These are phyloP conservation scores for Monochamus saltuarius DNA, from an alignment of 1,140 invertebrate genomes.

Conservation along the genomic window DNA sequence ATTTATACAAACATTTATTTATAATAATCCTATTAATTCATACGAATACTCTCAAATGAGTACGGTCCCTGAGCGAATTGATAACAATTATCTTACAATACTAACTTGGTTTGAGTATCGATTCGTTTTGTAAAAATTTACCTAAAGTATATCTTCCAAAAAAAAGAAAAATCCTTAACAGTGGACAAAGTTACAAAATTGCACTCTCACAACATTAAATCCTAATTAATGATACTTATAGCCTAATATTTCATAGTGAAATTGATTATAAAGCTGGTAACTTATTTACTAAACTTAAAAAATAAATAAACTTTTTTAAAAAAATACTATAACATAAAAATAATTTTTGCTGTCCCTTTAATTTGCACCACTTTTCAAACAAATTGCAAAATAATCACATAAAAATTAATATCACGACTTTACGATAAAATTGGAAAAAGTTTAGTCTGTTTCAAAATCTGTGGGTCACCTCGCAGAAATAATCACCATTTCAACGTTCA, in stretches of 20 bases:
- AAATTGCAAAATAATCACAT: slow-evolving; percentile 22
- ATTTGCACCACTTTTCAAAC: slow-evolving; percentile 14
- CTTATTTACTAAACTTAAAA: slow-evolving; percentile 25
- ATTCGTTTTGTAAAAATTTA: slow-evolving; percentile 18
- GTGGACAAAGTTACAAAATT: slow-evolving; percentile 24
- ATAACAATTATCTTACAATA: slow-evolving; percentile 35
- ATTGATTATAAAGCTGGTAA: slow-evolving; percentile 36
- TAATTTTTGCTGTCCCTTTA: neutral
- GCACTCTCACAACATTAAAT: slow-evolving; percentile 28
- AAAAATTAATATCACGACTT: slow-evolving; percentile 27
- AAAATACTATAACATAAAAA: slow-evolving; percentile 16
- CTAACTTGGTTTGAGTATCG: slow-evolving; percentile 29
- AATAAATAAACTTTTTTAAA: slow-evolving; percentile 25
- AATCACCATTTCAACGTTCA: slow-evolving; percentile 67
- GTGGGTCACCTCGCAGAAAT: slow-evolving; percentile 60
- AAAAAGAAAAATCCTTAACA: neutral
- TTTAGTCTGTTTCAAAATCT: neutral
- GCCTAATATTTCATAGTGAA: slow-evolving; percentile 28
- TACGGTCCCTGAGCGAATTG: slow-evolving; percentile 41
- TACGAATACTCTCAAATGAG: slow-evolving; percentile 17
- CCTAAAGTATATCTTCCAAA: neutral
- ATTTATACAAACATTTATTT: slow-evolving; percentile 18
- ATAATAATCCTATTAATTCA: slow-evolving; percentile 14
- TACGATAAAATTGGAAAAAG: slow-evolving; percentile 4
- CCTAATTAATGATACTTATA: slow-evolving; percentile 7